Evolutionary conservation across 2,113 vertebrate species (phyloP), one percentile per base, ranked within the genome.

Genomic region (Anoplopoma fimbria): DNA sequence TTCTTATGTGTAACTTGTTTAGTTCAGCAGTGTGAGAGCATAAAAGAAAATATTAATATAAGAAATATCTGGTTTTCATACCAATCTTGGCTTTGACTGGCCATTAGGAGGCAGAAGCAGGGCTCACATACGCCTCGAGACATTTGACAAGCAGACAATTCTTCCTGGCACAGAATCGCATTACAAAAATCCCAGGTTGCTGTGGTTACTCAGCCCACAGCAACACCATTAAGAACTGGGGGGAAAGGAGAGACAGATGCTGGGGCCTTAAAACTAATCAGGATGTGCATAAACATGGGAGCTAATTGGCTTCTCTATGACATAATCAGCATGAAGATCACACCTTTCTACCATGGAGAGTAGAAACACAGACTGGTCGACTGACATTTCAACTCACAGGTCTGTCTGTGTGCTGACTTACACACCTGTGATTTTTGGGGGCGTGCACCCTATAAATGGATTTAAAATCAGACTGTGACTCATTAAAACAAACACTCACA

Each of bases 401-500:
- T 36, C 64, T 65, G 77, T 60, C 67, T 88, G 83, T 89, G 74
- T 73, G 34, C 25, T 6, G 33, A 68, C 55, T 36, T 13, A 60
- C 57, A 60, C 88, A 90, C 90, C 87, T 88, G 80, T 86, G 80
- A n/a, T 92, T 83, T 91, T 73, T 79, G 80, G 89, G 82, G 84
- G 82, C 61, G 87, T 79, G 84, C 6, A 14, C 69, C 10, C 6
- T 61, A 70, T 69, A 79, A 79, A 69, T 55, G 40, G 51, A 84
- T 63, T 23, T 88, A 49, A 90, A 83, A 75, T 79, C 69, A 55
- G 81, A 19, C 70, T 72, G 77, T 91, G 88, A 91, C 74, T 91
- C 85, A 89, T 90, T 91, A 72, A 87, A 90, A 82, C 88, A 93
- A 91, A 93, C 90, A 86, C 6, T 73, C 34, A 68, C 77, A 57